A percentile compares a stretch with the other conserved stretches of the same genome.
These are phyloP conservation scores for Ceuthmochares aereus DNA, from an alignment of 2,113 vertebrate genomes.

Conservation along the genomic window DNA sequence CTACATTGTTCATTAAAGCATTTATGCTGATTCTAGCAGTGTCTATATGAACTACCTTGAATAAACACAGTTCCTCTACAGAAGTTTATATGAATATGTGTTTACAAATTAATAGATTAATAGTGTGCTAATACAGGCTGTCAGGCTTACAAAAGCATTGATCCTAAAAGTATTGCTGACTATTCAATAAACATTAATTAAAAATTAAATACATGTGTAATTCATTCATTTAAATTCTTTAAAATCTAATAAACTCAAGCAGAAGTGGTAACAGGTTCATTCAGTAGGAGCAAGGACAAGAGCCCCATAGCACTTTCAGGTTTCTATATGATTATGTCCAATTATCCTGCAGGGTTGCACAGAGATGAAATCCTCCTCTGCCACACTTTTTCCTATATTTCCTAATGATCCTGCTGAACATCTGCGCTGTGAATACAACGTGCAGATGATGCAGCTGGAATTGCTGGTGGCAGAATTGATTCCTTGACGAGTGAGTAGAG, in stretches of 20 bases:
- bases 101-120: neutral
- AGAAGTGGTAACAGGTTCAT: neutral
- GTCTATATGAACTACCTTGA: neutral
- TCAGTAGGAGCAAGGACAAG: neutral
- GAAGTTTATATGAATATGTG: neutral
- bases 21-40: neutral
- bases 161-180: neutral
- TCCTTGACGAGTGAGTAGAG: neutral
- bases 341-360: neutral
- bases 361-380: neutral
- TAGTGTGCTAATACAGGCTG: neutral
- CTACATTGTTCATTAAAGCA: neutral
- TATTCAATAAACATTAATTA: neutral
- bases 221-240: neutral
- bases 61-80: neutral
- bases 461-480: neutral
- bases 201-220: fast-evolving
- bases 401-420: slow-evolving; percentile 1
- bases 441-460: slow-evolving; percentile 42
- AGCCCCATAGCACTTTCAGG: neutral
- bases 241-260: neutral
- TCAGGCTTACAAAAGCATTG: neutral
- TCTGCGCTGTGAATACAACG: neutral
- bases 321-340: neutral
- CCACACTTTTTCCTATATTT: neutral